Percentiles rank a stretch among this genome's conserved stretches.
These are phyloP conservation scores for Haliclona indistincta DNA, from an alignment of 37 sponge, comb jelly and placozoan species.

Conservation along the genomic window DNA sequence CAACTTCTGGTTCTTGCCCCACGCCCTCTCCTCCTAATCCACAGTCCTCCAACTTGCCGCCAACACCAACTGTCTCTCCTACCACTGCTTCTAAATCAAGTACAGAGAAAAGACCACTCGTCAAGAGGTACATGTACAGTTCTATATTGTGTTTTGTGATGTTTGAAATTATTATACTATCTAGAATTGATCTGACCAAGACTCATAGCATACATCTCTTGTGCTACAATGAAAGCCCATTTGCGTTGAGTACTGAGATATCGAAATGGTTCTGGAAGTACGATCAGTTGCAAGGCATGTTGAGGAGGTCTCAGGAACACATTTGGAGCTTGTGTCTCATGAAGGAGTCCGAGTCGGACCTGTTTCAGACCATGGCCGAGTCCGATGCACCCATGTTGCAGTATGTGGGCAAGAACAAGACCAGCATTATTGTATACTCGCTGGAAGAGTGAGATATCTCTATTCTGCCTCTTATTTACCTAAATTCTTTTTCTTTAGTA, in stretches of 20 bases:
- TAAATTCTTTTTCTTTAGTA: slow-evolving; percentile 1
- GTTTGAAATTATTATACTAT: neutral
- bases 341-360: neutral
- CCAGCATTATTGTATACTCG: slow-evolving; percentile 13
- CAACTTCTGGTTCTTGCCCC: too few relatives aligned
- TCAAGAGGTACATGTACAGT: too few relatives aligned
- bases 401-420: neutral
- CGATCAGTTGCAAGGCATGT: slow-evolving; percentile 20
- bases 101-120: neutral
- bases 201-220: slow-evolving; percentile 30
- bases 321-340: slow-evolving; percentile 19
- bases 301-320: neutral
- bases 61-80: neutral
- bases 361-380: slow-evolving; percentile 16
- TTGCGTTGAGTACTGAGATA: slow-evolving; percentile 30
- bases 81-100: neutral
- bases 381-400: neutral
- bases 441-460: slow-evolving; percentile 46
- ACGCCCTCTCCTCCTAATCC: too few relatives aligned
- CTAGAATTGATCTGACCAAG: slow-evolving; percentile 22
- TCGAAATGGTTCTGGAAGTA: slow-evolving; percentile 52
- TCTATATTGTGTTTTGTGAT: neutral
- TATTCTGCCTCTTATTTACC: neutral
- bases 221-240: slow-evolving; percentile 11
- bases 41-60: too few relatives aligned